Conservation (phyloP, 2,888 invertebrate species). For the Spialia ferax region DNA sequence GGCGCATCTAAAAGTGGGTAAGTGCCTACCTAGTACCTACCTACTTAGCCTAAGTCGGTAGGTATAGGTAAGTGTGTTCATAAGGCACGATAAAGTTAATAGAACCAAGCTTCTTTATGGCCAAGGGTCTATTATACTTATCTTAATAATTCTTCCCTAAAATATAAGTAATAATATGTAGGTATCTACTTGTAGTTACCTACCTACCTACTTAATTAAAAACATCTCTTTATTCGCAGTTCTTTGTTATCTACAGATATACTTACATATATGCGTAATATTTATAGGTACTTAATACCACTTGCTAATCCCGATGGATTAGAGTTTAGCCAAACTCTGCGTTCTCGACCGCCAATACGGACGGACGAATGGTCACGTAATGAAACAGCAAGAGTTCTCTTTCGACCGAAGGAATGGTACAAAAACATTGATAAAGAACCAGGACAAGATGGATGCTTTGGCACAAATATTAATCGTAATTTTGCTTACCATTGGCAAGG, state of each 20-base stretch:
- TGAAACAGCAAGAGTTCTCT: conserved; percentile 53
- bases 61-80: too few relatives aligned
- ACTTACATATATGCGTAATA: conserved; percentile 30
- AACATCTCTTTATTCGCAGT: neutral
- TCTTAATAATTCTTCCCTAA: neutral
- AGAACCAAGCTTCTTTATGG: neutral
- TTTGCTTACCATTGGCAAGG: conserved; percentile 84
- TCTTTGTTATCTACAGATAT: conserved; percentile 15
- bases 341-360: conserved; percentile 54
- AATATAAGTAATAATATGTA: too few relatives aligned
- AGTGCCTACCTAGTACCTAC: too few relatives aligned
- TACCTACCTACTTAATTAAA: too few relatives aligned
- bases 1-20: too few relatives aligned
- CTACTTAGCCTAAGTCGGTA: too few relatives aligned
- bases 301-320: conserved; percentile 76
- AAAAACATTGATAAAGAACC: conserved; percentile 70
- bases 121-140: conserved; percentile 25
- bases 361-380: conserved; percentile 65
- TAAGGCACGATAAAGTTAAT: neutral
- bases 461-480: conserved; percentile 77
- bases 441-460: conserved; percentile 61
- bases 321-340: conserved; percentile 64
- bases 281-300: conserved; percentile 73
- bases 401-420: conserved; percentile 69
- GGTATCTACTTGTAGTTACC: too few relatives aligned